Evolutionary conservation across 2,113 vertebrate genomes (phyloP).

Genomic region (Arenaria interpres): DNA sequence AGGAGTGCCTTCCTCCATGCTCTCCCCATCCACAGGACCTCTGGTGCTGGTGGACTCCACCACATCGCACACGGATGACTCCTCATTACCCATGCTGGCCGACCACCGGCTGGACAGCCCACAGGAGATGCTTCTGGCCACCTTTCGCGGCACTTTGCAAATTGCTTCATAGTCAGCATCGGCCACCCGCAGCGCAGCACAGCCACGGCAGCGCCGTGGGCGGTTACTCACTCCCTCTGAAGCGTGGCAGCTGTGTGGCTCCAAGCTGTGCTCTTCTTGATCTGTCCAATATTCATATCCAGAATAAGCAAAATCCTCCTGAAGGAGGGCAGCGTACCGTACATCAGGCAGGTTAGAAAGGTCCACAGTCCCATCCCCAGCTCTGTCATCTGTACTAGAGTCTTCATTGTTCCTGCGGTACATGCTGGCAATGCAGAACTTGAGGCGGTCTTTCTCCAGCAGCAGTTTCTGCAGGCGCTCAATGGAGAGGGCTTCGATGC

Average conservation of each 20-base stretch:
- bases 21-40: constrained; percentile 76
- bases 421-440: constrained; percentile 86
- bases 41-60: constrained; percentile 63
- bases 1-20: constrained; percentile 76
- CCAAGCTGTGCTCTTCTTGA: constrained; percentile 78
- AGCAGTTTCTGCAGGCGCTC: constrained; percentile 91
- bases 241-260: constrained; percentile 76
- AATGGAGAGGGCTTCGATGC: constrained; percentile 93
- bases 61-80: constrained; percentile 70
- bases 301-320: constrained; percentile 89
- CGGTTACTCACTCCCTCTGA: constrained; percentile 66
- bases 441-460: constrained; percentile 90
- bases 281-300: constrained; percentile 91
- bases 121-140: constrained; percentile 83
- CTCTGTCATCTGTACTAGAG: neutral
- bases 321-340: constrained; percentile 83
- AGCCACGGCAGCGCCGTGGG: constrained; percentile 85
- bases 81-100: constrained; percentile 63
- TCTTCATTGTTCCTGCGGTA: constrained; percentile 86
- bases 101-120: constrained; percentile 83
- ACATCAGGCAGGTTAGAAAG: constrained; percentile 78
- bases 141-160: constrained; percentile 87
- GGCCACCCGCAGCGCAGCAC: constrained; percentile 83
- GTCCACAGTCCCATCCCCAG: constrained; percentile 73
- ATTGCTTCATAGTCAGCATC: constrained; percentile 94